phyloP scores from a whole-genome alignment of 2,888 invertebrate genomes.

The Leptopilina myrica region DNA sequence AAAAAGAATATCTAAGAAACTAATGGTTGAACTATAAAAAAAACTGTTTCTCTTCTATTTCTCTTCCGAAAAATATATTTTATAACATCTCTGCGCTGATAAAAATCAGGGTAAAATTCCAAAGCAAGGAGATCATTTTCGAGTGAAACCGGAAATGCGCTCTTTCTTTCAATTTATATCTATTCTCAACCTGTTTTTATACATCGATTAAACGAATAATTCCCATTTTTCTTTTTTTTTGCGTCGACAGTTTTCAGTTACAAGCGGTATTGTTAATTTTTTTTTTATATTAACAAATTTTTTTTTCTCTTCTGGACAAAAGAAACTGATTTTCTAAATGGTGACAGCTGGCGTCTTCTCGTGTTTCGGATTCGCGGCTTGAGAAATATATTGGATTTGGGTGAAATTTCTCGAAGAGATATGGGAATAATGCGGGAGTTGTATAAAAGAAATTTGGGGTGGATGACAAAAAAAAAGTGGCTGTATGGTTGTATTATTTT shows the following conservation, averaged over 20 bases:
- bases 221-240: constrained; percentile 28
- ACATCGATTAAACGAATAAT: constrained; percentile 27
- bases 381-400: not conserved
- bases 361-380: constrained; percentile 33
- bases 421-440: constrained; percentile 7
- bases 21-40: constrained; percentile 17
- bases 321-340: constrained; percentile 32
- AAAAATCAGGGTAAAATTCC: constrained; percentile 39
- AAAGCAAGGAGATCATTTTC: constrained; percentile 29
- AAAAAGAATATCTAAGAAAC: constrained; percentile 5
- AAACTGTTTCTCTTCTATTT: constrained; percentile 3
- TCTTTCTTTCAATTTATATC: constrained; percentile 17
- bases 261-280: constrained; percentile 31
- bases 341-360: constrained; percentile 35
- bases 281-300: constrained; percentile 21
- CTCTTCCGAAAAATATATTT: constrained; percentile 1
- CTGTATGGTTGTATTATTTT: not conserved
- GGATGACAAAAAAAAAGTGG: no score
- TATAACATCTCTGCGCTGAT: not conserved
- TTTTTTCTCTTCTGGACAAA: constrained; percentile 13
- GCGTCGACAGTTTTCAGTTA: constrained; percentile 25
- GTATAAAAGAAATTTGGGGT: constrained; percentile 1
- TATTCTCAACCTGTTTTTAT: constrained; percentile 2
- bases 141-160: constrained; percentile 39
- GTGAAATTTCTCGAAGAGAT: not conserved